Evolutionary conservation across 2,797 vertebrate species (phyloP).

Genomic region (Danio aesculapii): DNA sequence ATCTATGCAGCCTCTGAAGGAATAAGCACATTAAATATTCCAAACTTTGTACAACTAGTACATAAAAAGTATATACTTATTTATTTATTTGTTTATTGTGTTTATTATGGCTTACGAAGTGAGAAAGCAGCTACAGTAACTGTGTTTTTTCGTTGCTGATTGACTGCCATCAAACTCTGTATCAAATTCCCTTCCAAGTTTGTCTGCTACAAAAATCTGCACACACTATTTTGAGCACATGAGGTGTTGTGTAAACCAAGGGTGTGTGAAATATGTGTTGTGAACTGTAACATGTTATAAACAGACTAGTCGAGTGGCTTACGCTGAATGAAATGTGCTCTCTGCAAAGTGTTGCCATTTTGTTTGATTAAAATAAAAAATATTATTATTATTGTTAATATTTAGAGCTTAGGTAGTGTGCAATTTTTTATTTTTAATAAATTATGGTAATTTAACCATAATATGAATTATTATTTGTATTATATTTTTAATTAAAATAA

Average conservation of each 20-base stretch:
- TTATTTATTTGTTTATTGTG: neutral
- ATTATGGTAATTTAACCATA: too few relatives aligned
- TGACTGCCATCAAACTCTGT: neutral
- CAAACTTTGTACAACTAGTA: too few relatives aligned
- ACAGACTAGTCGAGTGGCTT: conserved; percentile 25
- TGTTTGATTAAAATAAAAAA: too few relatives aligned
- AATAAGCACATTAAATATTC: too few relatives aligned
- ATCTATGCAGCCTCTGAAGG: too few relatives aligned
- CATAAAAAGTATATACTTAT: too few relatives aligned
- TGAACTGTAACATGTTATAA: conserved; percentile 31
- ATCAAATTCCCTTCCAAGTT: conserved; percentile 33
- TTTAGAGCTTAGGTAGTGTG: too few relatives aligned
- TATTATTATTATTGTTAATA: too few relatives aligned
- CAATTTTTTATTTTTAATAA: too few relatives aligned
- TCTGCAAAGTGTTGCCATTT: neutral
- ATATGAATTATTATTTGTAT: too few relatives aligned
- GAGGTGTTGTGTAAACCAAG: conserved; percentile 27
- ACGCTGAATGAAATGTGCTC: neutral
- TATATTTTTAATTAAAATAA: too few relatives aligned
- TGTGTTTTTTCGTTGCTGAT: neutral
- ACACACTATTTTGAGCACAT: conserved; percentile 40
- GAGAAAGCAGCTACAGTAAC: neutral
- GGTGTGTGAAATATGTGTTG: conserved; percentile 32
- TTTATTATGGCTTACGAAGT: neutral
- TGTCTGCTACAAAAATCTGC: conserved; percentile 25